Evolutionary conservation across 2,888 invertebrate genomes (phyloP).

Genomic region (Thereva unica): DNA sequence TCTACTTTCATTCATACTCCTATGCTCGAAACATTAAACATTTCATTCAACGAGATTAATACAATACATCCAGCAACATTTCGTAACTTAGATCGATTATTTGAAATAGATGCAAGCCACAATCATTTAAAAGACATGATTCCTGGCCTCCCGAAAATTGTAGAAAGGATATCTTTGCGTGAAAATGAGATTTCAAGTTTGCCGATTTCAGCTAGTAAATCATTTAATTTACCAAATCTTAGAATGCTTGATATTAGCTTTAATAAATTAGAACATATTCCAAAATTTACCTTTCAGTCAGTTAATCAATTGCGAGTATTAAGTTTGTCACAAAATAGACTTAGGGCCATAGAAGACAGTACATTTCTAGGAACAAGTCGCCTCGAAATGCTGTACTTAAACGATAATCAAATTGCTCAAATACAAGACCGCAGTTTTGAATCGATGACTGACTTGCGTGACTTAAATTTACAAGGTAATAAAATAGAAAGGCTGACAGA

Average conservation of each 20-base stretch:
- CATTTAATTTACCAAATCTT: conserved; percentile 72
- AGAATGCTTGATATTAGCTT: conserved; percentile 75
- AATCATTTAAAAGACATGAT: conserved; percentile 76
- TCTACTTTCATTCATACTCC: conserved; percentile 74
- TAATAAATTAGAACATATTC: conserved; percentile 74
- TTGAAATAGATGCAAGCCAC: conserved; percentile 75
- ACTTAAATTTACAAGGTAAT: conserved; percentile 77
- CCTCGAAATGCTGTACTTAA: conserved; percentile 74
- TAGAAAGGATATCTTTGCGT: conserved; percentile 74
- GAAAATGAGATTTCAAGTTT: conserved; percentile 72
- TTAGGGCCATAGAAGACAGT: conserved; percentile 70
- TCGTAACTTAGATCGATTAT: conserved; percentile 72
- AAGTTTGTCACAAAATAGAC: conserved; percentile 73
- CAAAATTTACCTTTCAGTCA: conserved; percentile 67
- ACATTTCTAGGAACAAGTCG: conserved; percentile 71
- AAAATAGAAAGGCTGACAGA: conserved; percentile 72
- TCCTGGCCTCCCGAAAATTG: conserved; percentile 75
- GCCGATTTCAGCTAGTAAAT: conserved; percentile 68
- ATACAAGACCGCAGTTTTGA: conserved; percentile 69
- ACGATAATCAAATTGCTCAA: conserved; percentile 72
- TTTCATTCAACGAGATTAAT: conserved; percentile 75
- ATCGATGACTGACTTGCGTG: conserved; percentile 66
- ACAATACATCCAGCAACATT: conserved; percentile 77
- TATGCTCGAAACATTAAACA: conserved; percentile 76
- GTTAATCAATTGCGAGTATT: conserved; percentile 70